Evolutionary conservation across 2,888 invertebrate genomes (phyloP), one percentile per base, ranked within the genome.

Genomic region (Labia minor): DNA sequence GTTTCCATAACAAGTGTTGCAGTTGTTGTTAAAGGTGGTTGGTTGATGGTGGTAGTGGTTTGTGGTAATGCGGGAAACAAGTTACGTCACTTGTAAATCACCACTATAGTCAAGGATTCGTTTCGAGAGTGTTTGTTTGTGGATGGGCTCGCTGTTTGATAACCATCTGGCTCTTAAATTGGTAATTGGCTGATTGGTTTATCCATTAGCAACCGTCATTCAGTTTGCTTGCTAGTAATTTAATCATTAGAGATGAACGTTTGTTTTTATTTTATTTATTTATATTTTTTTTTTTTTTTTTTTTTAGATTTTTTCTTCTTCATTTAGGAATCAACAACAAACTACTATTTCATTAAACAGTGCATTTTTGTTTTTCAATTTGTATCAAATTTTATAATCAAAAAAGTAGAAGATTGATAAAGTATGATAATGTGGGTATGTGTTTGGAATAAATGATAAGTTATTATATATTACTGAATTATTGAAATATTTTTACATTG

Each of bases 191-290:
- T 49, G 49, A 49, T 49, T 49, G 49, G 49, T 14, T 49, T 49
- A 49, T 49, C 49, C 49, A 49, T 49, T 49, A 49, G 49, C 49
- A 49, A 49, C 49, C 49, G 49, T 49, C 49, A 49, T 49, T 49
- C 49, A 49, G 49, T 26, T 26, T 26, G 26, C 26, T 26, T 26
- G 26, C 26, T 26, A 26, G 26, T 49, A 49, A 49, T 49, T 49
- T 49, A 49, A 49, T 49, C 49, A 49, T 49, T 49, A 49, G 49
- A 49, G 49, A 49, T 16, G n/a, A 49, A 49, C 49, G 49, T 49
- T 49, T 14, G 49, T 2, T 49, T 49, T n/a, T n/a, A n/a, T n/a
- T n/a, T n/a, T n/a, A n/a, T n/a, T n/a, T n/a, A n/a, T n/a, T n/a
- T n/a, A n/a, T n/a, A n/a, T n/a, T n/a, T n/a, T n/a, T 33, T 33